Evolutionary conservation across 2,113 vertebrate genomes (phyloP).

Genomic region (Leucopsar rothschildi): DNA sequence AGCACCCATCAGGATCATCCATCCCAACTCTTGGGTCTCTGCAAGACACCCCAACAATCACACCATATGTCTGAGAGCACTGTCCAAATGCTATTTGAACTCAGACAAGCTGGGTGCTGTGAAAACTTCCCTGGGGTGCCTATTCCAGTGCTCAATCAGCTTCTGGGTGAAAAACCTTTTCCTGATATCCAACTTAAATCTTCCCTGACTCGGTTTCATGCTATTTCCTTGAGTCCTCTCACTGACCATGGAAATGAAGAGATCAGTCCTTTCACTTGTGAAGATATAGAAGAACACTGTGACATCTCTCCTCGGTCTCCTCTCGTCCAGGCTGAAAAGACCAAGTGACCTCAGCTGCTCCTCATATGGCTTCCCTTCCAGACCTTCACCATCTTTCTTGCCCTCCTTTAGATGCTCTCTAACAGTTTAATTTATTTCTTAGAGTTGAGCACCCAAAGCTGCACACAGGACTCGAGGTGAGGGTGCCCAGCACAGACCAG

Average conservation of each 20-base stretch:
- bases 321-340: neutral
- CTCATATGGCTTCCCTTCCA: neutral
- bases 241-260: neutral
- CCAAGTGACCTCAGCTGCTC: neutral
- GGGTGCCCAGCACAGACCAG: neutral
- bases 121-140: no score
- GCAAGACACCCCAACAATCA: neutral
- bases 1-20: neutral
- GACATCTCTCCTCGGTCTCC: neutral
- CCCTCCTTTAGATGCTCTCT: neutral
- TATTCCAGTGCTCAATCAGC: neutral
- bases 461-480: accelerated
- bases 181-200: neutral
- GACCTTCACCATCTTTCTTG: neutral
- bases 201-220: neutral
- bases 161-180: neutral
- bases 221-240: neutral
- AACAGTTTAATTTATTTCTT: neutral
- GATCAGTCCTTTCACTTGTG: neutral
- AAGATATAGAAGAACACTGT: neutral
- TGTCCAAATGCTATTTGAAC: accelerated
- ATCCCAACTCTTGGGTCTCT: neutral
- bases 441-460: no score
- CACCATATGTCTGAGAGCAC: no score
- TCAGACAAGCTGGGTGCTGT: neutral